Evolutionary conservation across 2,888 invertebrate genomes (phyloP).

Genomic region (Choreutis nemorana): DNA sequence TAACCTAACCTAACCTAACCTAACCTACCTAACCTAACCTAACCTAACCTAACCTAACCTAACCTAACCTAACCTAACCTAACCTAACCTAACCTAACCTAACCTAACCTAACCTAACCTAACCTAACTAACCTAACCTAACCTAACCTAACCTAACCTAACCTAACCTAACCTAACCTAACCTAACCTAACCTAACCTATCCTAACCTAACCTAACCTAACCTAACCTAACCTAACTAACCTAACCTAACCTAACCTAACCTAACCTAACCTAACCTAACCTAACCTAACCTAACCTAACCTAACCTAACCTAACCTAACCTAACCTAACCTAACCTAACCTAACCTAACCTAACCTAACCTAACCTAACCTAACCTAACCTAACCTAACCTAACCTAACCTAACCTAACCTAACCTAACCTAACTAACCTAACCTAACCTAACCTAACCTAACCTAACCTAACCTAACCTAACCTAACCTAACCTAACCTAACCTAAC

Average conservation of each 20-base stretch:
- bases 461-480: constrained; percentile 9
- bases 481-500: constrained; percentile 10
- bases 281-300: constrained; percentile 12
- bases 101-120: constrained; percentile 8
- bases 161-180: constrained; percentile 7
- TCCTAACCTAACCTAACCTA: constrained; percentile 8
- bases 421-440: constrained; percentile 9
- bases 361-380: constrained; percentile 10
- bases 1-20: constrained; percentile 10
- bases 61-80: constrained; percentile 11
- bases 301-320: constrained; percentile 12
- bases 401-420: constrained; percentile 10
- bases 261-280: constrained; percentile 12
- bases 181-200: constrained; percentile 6
- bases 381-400: constrained; percentile 11
- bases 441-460: constrained; percentile 9
- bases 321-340: constrained; percentile 12
- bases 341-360: constrained; percentile 11
- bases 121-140: constrained; percentile 8
- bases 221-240: constrained; percentile 7
- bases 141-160: constrained; percentile 6
- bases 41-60: constrained; percentile 9
- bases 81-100: constrained; percentile 10
- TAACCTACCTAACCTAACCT: constrained; percentile 9
- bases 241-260: constrained; percentile 10